Percentiles rank a stretch among this genome's conserved stretches.
These are phyloP conservation scores for Aleiodes testaceus DNA, from an alignment of 2,888 invertebrate genomes.

Conservation along the genomic window DNA sequence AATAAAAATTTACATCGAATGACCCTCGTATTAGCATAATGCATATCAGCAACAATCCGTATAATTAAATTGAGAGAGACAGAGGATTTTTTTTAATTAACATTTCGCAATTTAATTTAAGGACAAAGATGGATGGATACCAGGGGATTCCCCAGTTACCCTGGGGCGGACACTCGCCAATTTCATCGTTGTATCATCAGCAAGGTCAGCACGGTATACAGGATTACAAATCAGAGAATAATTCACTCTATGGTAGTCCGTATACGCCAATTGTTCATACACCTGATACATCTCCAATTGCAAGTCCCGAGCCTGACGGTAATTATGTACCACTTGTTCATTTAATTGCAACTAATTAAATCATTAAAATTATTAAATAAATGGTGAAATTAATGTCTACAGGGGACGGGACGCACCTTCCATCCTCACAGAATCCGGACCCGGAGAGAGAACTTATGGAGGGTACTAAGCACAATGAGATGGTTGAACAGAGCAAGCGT, in stretches of 20 bases:
- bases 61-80: neutral
- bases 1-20: slow-evolving; percentile 36
- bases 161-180: slow-evolving; percentile 72
- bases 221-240: slow-evolving; percentile 72
- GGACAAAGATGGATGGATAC: slow-evolving; percentile 71
- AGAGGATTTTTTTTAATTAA: neutral
- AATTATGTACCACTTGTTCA: too few species aligned
- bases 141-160: slow-evolving; percentile 71
- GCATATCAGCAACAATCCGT: slow-evolving; percentile 27
- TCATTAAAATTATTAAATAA: slow-evolving; percentile 20
- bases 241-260: slow-evolving; percentile 71
- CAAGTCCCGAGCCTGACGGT: slow-evolving; percentile 86
- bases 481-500: slow-evolving; percentile 69
- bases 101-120: slow-evolving; percentile 45
- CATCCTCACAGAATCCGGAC: slow-evolving; percentile 67
- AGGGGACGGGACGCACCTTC: slow-evolving; percentile 69
- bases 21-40: slow-evolving; percentile 37
- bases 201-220: slow-evolving; percentile 67
- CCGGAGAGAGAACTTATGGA: slow-evolving; percentile 70
- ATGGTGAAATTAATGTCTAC: slow-evolving; percentile 34
- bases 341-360: too few species aligned
- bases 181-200: slow-evolving; percentile 73
- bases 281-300: slow-evolving; percentile 88
- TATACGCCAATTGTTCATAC: slow-evolving; percentile 79
- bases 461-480: slow-evolving; percentile 66